Base-by-base conservation (phyloP, 2,888 invertebrate species). In the Neoascia interrupta region DNA sequence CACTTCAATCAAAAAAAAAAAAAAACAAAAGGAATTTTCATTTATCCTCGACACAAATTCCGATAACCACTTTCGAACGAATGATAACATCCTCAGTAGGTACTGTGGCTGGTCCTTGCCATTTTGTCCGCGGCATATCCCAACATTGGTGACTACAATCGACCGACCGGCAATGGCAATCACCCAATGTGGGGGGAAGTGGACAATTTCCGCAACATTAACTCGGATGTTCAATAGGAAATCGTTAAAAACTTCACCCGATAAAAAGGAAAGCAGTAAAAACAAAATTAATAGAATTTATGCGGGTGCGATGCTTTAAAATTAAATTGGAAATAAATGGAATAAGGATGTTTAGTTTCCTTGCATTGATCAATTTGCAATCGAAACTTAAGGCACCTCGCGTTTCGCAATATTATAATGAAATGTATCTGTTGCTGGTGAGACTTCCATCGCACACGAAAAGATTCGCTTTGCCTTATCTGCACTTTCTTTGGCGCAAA, bases 141-240 rank as follows among this genome's bases (percentile, higher is more conserved):
- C 23, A 10, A 15, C 23, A 39, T 13, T 51, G n/a, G n/a, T n/a
- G n/a, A n/a, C n/a, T n/a, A n/a, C n/a, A n/a, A n/a, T n/a, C n/a
- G n/a, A n/a, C n/a, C 37, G 26, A 56, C 39, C 49, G 37, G 39
- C 11, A 37, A 26, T 11, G 19, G 47, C 16, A 47, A 60, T 47
- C 47, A 61, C 39, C 49, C 37, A 28, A 49, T 47, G 21, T 45
- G 19, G 10, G 26, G 16, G 54, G 47, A 54, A 61, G 54, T 51
- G 49, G 56, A 43, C 36, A 73, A 73, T 73, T 73, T 73, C 72
- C 72, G 72, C 26, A 36, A 58, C 56, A 63, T 72, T 64, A 73
- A 73, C 31, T 73, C 51, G 56, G 11, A 15, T 43, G 49, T 8
- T 49, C 34, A 21, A 41, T 56, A 19, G 56, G 56, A 64, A 58